Percentiles rank a stretch among this genome's conserved stretches.
phyloP scores from a whole-genome alignment of 2,888 invertebrate genomes.

The Cerastis rubricosa region DNA sequence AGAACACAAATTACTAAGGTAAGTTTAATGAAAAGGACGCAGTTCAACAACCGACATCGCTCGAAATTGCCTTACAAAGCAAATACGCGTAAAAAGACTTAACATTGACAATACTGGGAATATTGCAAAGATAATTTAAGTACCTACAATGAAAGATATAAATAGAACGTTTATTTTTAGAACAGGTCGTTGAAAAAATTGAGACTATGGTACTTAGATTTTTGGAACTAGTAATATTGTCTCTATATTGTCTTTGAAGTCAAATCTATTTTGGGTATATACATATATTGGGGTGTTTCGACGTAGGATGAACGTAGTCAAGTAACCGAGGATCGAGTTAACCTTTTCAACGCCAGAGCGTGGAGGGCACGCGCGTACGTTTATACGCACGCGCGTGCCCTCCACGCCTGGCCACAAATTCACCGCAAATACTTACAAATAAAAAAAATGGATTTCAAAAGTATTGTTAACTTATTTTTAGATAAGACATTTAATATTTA shows the following conservation, averaged over 20 bases:
- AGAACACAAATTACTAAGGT: slow-evolving; percentile 15
- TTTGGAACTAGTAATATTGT: not conserved
- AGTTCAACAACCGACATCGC: slow-evolving; percentile 25
- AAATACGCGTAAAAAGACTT: slow-evolving; percentile 30
- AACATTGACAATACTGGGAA: slow-evolving; percentile 9
- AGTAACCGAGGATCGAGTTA: not conserved
- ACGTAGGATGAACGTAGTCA: not conserved
- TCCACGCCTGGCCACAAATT: too few species aligned
- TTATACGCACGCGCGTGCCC: too few species aligned
- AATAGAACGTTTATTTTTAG: slow-evolving; percentile 24
- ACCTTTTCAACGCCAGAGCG: too few species aligned
- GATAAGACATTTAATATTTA: too few species aligned
- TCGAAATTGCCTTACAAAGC: slow-evolving; percentile 16
- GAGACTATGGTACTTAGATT: not conserved
- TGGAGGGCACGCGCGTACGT: too few species aligned
- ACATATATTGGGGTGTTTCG: not conserved
- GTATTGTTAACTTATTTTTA: too few species aligned
- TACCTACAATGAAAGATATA: slow-evolving; percentile 6
- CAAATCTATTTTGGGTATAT: not conserved
- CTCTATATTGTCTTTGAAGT: not conserved
- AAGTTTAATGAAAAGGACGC: slow-evolving; percentile 25
- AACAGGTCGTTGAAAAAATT: not conserved
- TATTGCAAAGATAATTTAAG: slow-evolving; percentile 1
- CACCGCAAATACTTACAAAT: too few species aligned
- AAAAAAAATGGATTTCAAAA: too few species aligned